phyloP scores from a whole-genome alignment of 2,113 vertebrate species.

The Syngnathoides biaculeatus region DNA sequence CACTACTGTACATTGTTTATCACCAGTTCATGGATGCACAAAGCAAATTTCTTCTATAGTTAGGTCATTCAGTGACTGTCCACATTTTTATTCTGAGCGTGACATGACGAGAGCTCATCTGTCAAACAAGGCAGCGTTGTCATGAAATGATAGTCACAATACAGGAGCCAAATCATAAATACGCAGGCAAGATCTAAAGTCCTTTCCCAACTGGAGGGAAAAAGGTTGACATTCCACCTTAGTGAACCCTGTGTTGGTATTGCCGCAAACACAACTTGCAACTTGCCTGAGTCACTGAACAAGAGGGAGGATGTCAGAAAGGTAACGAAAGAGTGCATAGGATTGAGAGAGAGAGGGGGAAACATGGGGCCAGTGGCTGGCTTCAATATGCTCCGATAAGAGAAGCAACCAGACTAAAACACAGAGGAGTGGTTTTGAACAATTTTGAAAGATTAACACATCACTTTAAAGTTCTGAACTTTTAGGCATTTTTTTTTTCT shows the following conservation, averaged over 20 bases:
- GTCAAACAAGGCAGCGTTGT: constrained; percentile 53
- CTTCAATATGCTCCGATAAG: constrained; percentile 42
- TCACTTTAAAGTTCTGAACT: constrained; percentile 51
- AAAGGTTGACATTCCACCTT: constrained; percentile 43
- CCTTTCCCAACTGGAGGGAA: constrained; percentile 18
- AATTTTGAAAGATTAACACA: constrained; percentile 60
- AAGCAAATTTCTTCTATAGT: constrained; percentile 31
- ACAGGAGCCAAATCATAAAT: constrained; percentile 50
- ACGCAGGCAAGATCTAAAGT: constrained; percentile 37
- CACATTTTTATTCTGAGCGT: constrained; percentile 22
- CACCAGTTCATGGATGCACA: constrained; percentile 9
- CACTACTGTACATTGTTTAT: not conserved
- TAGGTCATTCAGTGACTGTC: constrained; percentile 17
- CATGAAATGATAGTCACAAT: constrained; percentile 40
- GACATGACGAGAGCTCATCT: constrained; percentile 41
- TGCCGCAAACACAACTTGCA: constrained; percentile 41
- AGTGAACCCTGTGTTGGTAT: constrained; percentile 26
- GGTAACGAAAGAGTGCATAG: constrained; percentile 30
- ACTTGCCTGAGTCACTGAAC: constrained; percentile 11
- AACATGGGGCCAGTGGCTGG: constrained; percentile 7
- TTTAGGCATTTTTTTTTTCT: constrained; percentile 59
- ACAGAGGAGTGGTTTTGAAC: constrained; percentile 34
- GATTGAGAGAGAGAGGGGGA: constrained; percentile 9
- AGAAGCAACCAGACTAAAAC: constrained; percentile 36
- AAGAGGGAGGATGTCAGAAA: constrained; percentile 15